These are phyloP conservation scores for Malacoraja senta DNA, from an alignment of 2,797 vertebrate genomes.

Conservation along the genomic window DNA sequence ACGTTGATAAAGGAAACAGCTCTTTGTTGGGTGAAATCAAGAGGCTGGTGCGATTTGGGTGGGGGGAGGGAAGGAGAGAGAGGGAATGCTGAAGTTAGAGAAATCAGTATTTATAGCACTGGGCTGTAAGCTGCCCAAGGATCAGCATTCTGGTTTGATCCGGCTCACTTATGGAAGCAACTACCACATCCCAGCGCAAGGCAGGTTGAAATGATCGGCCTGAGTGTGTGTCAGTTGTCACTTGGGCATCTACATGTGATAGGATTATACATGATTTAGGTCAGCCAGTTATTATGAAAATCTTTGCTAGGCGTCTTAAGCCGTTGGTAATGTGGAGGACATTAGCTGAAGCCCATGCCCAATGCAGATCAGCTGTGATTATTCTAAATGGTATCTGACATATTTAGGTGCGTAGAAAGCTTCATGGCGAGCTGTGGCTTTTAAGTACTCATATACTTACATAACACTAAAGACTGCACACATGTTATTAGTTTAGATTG, in stretches of 20 bases:
- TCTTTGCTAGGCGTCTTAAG: conserved; percentile 13
- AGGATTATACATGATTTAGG: conserved; percentile 18
- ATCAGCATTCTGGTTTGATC: not conserved
- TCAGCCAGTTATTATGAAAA: conserved; percentile 30
- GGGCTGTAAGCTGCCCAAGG: too few relatives aligned
- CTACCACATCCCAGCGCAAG: too few relatives aligned
- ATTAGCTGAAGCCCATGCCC: not conserved
- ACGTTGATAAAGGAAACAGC: too few relatives aligned
- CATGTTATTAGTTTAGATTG: too few relatives aligned
- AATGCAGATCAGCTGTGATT: not conserved
- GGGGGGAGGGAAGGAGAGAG: too few relatives aligned
- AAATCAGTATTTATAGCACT: too few relatives aligned
- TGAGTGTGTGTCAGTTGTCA: not conserved
- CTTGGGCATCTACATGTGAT: not conserved
- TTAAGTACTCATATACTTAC: not conserved
- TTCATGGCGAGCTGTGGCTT: not conserved
- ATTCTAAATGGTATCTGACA: conserved; percentile 14
- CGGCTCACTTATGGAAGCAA: not conserved
- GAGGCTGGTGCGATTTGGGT: too few relatives aligned
- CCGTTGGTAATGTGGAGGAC: conserved; percentile 16
- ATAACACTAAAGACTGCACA: not conserved
- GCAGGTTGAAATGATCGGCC: not conserved
- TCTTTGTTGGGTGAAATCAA: too few relatives aligned
- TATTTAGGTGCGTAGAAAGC: not conserved
- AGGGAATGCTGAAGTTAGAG: too few relatives aligned